Conservation (phyloP, 2,888 invertebrate genomes). For the Monoplex corrugatus region DNA sequence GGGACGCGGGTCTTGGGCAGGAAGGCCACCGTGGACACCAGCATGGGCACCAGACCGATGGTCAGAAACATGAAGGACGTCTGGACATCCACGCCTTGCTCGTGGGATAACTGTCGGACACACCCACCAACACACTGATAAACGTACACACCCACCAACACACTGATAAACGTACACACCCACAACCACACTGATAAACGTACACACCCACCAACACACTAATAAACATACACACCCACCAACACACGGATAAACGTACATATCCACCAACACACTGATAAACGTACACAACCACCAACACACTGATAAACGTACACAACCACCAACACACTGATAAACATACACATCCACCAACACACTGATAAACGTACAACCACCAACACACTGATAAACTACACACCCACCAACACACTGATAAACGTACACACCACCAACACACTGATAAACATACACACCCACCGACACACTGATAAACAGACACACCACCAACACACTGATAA, state of each 20-base stretch:
- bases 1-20: slow-evolving; percentile 74
- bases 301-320: not conserved
- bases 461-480: too few species aligned
- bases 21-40: slow-evolving; percentile 77
- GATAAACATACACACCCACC: too few species aligned
- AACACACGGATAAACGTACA: not conserved
- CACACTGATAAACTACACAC: not conserved
- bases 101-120: slow-evolving; percentile 62
- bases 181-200: not conserved
- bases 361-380: not conserved
- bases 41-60: slow-evolving; percentile 73
- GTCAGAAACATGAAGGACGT: slow-evolving; percentile 78
- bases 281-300: not conserved
- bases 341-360: not conserved
- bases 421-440: too few species aligned
- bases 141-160: too few species aligned
- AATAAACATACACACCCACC: not conserved
- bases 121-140: not conserved
- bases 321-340: not conserved
- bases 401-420: too few species aligned
- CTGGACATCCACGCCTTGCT: slow-evolving; percentile 68
- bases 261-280: too few species aligned
- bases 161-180: not conserved
- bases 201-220: not conserved
- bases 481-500: not conserved